Conservation (phyloP, 2,797 vertebrate species). For the Hylomyscus alleni region DNA sequence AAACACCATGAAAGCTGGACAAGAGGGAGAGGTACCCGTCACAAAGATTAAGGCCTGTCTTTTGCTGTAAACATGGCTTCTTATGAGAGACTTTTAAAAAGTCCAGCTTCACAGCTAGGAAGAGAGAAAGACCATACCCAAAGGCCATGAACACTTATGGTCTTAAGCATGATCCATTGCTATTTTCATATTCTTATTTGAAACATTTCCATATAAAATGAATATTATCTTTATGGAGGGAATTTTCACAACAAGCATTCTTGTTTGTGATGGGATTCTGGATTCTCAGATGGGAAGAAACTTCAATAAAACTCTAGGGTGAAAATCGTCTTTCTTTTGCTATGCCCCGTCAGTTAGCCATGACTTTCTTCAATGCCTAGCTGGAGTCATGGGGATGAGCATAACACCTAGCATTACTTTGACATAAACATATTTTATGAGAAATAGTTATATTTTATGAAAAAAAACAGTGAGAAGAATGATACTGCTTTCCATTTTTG, state of each 20-base stretch:
- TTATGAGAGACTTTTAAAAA: neutral
- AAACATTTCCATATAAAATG: neutral
- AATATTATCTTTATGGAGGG: neutral
- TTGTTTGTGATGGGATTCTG: neutral
- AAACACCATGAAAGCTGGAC: neutral
- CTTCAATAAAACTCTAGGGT: neutral
- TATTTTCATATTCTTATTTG: neutral
- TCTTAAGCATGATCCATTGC: neutral
- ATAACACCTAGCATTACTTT: neutral
- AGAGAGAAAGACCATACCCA: neutral
- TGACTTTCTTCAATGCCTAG: neutral
- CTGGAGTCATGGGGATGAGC: neutral
- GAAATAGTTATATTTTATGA: conserved; percentile 18
- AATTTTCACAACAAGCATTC: neutral
- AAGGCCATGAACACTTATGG: no score
- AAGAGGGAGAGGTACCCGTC: neutral
- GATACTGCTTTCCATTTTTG: neutral
- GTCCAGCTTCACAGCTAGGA: neutral
- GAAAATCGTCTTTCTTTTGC: neutral
- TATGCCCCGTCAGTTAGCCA: neutral
- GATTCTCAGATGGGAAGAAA: no score
- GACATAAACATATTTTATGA: neutral
- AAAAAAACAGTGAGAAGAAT: neutral
- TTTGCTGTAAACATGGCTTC: neutral
- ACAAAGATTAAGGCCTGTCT: neutral